Evolutionary conservation across 2,113 vertebrate genomes (phyloP).

Genomic region (Ptilonorhynchus violaceus): DNA sequence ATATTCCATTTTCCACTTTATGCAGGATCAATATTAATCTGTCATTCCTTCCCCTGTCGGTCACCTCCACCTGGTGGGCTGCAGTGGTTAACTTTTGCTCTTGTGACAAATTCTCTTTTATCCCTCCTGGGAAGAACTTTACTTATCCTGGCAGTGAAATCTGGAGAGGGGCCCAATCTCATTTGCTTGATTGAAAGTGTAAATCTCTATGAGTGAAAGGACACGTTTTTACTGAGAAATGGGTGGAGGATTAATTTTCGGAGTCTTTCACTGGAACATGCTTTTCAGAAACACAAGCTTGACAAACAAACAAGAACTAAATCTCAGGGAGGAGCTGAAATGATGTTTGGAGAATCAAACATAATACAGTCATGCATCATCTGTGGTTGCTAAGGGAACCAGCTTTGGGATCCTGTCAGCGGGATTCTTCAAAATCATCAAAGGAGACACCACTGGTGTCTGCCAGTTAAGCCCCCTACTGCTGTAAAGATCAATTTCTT

Average conservation of each 20-base stretch:
- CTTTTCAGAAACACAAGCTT: constrained; percentile 23
- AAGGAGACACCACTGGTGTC: not conserved
- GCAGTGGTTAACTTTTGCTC: not conserved
- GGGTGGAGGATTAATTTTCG: constrained; percentile 11
- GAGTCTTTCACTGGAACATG: constrained; percentile 17
- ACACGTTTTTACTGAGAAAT: constrained; percentile 10
- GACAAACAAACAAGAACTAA: constrained; percentile 54
- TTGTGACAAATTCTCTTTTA: not conserved
- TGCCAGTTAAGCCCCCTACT: constrained; percentile 27
- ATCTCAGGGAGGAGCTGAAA: constrained; percentile 43
- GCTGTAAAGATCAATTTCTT: constrained; percentile 15
- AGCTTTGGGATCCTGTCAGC: constrained; percentile 14
- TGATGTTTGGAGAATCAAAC: constrained; percentile 23
- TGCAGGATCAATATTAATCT: not conserved
- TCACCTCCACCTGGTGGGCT: not conserved
- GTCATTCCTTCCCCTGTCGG: rapidly evolving
- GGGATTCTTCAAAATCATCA: constrained; percentile 38
- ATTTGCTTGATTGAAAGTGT: constrained; percentile 34
- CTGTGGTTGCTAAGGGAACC: constrained; percentile 53
- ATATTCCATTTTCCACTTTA: not conserved
- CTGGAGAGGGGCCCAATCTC: constrained; percentile 1
- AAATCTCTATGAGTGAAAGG: constrained; percentile 12
- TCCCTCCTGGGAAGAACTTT: not conserved
- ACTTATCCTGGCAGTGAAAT: not conserved
- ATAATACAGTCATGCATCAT: constrained; percentile 42